Conservation (phyloP, 2,888 invertebrate species). For the Limnephilus rhombicus region DNA sequence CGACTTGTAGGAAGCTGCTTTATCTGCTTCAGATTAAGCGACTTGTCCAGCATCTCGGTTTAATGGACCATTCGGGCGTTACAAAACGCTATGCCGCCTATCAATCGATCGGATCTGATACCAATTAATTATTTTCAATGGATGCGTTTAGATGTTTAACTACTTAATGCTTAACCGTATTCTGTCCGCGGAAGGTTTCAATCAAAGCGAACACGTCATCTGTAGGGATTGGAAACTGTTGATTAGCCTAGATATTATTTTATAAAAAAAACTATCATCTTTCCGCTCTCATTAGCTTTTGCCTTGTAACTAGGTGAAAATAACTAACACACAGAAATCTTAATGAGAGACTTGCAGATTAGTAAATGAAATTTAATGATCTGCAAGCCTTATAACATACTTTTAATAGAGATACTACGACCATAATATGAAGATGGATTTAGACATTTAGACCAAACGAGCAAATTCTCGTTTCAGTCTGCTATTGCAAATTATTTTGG, state of each 20-base stretch:
- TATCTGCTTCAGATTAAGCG: slow-evolving; percentile 53
- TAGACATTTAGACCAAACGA: no score
- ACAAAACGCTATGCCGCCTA: slow-evolving; percentile 51
- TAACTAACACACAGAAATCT: no score
- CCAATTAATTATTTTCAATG: slow-evolving; percentile 57
- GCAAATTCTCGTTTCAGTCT: no score
- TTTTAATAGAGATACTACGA: no score
- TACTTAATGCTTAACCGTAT: not conserved
- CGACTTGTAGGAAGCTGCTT: slow-evolving; percentile 54
- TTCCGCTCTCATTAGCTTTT: not conserved
- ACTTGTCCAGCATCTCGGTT: slow-evolving; percentile 49
- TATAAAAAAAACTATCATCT: not conserved
- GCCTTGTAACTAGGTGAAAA: not conserved
- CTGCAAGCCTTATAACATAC: no score
- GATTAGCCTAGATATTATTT: not conserved
- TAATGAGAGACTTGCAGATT: no score
- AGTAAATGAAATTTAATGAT: no score
- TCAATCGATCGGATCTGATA: slow-evolving; percentile 49
- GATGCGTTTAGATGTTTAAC: slow-evolving; percentile 8
- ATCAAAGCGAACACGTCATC: slow-evolving; percentile 1
- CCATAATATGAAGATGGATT: no score
- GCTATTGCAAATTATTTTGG: no score
- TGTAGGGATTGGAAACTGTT: not conserved
- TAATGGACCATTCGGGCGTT: slow-evolving; percentile 55
- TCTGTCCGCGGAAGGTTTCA: slow-evolving; percentile 41